Conservation (phyloP, 1,140 invertebrate genomes). For the Brevipalpus yothersi region DNA sequence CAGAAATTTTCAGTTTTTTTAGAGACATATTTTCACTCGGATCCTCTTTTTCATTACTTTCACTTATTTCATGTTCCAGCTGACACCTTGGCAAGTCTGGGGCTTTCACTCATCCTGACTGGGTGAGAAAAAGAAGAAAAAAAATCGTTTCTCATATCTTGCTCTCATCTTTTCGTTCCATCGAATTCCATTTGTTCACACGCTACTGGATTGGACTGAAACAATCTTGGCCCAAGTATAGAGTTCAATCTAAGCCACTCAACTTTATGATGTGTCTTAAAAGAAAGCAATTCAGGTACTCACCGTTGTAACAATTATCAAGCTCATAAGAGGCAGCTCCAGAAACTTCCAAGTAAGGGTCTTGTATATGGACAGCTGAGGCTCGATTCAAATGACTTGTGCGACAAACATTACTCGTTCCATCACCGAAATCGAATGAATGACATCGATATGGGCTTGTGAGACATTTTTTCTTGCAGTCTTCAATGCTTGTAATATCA, state of each 20-base stretch:
- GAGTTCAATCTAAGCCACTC: not conserved
- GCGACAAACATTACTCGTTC: conserved; percentile 67
- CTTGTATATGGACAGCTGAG: conserved; percentile 54
- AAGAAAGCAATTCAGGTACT: not conserved
- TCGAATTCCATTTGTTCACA: too few relatives aligned
- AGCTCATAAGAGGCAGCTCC: conserved; percentile 63
- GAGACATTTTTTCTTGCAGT: conserved; percentile 55
- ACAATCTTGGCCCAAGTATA: conserved; percentile 6
- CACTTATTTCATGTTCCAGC: too few relatives aligned
- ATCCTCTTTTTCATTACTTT: too few relatives aligned
- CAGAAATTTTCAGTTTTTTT: too few relatives aligned
- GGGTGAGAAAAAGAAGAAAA: too few relatives aligned
- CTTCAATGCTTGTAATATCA: conserved; percentile 55
- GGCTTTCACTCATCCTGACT: too few relatives aligned
- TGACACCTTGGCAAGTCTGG: too few relatives aligned
- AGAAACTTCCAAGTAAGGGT: conserved; percentile 64
- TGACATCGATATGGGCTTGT: conserved; percentile 61
- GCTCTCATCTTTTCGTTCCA: too few relatives aligned
- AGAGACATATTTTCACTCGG: too few relatives aligned
- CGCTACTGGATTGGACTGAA: too few relatives aligned
- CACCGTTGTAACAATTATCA: conserved; percentile 59
- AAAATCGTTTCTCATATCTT: too few relatives aligned
- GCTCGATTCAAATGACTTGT: conserved; percentile 67
- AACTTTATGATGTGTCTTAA: too few relatives aligned
- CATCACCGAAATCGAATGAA: conserved; percentile 76